Percentiles rank a stretch among this genome's conserved stretches.
Evolutionary conservation across 2,888 invertebrate species (phyloP).

Genomic region (Alentia gelatinosa): DNA sequence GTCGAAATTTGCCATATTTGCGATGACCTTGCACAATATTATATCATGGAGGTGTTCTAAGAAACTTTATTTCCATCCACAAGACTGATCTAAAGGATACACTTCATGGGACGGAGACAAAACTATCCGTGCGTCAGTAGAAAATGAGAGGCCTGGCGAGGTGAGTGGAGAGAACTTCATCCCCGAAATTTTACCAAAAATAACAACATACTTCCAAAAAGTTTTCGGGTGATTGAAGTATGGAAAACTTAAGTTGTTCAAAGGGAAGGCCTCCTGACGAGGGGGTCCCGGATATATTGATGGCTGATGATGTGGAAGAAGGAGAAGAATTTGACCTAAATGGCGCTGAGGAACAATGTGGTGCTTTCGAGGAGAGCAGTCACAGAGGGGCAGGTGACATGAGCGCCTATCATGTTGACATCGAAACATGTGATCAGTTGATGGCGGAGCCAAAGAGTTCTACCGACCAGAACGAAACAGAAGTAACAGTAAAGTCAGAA

Average conservation of each 20-base stretch:
- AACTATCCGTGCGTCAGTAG: constrained; percentile 12
- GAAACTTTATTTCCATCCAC: neutral
- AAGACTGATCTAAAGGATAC: neutral
- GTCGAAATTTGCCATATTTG: constrained; percentile 50
- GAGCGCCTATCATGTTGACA: constrained; percentile 50
- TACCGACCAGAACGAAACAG: neutral
- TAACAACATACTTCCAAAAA: constrained; percentile 43
- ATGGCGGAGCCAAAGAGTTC: neutral
- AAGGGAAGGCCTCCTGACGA: constrained; percentile 29
- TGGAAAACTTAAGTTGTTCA: constrained; percentile 32
- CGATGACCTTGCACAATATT: constrained; percentile 2
- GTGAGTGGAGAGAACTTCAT: constrained; percentile 41
- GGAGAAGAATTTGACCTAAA: constrained; percentile 46
- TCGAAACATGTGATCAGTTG: constrained; percentile 9
- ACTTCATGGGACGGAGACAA: neutral
- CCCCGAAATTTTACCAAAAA: constrained; percentile 38
- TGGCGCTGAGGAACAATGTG: constrained; percentile 52
- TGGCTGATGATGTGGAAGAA: constrained; percentile 21
- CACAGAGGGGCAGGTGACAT: constrained; percentile 73
- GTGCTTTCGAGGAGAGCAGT: constrained; percentile 24
- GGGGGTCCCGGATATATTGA: neutral
- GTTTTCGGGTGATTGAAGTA: constrained; percentile 8
- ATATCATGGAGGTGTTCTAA: neutral
- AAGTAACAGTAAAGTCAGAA: neutral
- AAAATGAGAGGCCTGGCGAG: constrained; percentile 42